A percentile compares a stretch with the other conserved stretches of the same genome.
Conservation (phyloP, 2,113 vertebrate species). For the Ochotona curzoniae region DNA sequence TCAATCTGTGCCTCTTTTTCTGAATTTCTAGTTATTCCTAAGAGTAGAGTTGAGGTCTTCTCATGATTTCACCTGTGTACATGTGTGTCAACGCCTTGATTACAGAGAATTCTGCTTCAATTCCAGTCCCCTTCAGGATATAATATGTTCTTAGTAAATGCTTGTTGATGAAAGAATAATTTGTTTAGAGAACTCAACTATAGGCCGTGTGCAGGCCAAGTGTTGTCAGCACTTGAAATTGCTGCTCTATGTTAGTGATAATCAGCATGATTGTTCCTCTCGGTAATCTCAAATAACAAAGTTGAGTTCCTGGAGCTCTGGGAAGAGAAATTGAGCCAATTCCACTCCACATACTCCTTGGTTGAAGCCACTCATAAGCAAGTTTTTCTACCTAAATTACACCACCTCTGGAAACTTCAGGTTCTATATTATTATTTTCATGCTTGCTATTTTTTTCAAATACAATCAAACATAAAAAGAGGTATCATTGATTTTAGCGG, state of each 20-base stretch:
- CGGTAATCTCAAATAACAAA: not conserved
- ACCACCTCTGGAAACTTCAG: not conserved
- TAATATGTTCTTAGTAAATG: not conserved
- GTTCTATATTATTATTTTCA: not conserved
- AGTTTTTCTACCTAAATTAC: not conserved
- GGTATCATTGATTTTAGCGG: not conserved
- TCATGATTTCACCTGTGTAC: not conserved
- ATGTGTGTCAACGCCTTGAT: not conserved
- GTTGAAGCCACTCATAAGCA: not conserved
- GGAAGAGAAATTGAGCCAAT: not conserved
- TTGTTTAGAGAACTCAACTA: not conserved
- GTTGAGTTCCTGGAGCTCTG: not conserved
- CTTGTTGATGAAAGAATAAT: not conserved
- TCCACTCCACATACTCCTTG: fast-evolving
- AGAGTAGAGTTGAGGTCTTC: not conserved
- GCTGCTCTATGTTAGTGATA: not conserved
- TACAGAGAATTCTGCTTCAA: not conserved
- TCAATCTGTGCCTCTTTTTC: not conserved
- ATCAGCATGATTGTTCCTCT: not conserved
- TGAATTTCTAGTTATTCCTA: not conserved
- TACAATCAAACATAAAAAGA: not conserved
- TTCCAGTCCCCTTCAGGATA: not conserved
- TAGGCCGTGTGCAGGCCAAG: not conserved
- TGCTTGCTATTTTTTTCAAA: conserved; percentile 12
- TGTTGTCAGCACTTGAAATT: not conserved